Base-by-base conservation (phyloP, 2,113 vertebrate genomes). In the Oryzias woworae region DNA sequence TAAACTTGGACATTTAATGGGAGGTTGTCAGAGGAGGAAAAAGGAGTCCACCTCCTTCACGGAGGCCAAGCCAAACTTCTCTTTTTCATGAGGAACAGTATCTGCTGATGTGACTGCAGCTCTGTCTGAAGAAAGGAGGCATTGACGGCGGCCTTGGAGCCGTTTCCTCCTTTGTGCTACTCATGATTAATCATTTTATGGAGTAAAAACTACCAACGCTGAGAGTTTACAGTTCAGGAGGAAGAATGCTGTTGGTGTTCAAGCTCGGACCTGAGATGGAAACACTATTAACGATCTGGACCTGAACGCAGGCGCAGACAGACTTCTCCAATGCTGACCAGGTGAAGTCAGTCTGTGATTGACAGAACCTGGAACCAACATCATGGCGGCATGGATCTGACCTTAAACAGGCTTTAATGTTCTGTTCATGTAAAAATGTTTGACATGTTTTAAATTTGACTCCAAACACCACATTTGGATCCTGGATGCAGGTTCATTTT, bases 71-170 rank as follows among this genome's bases (percentile, higher is more conserved):
- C 48, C 65, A 87, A 87, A 89, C 86, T 85, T 59, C 78, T 80
- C 73, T 80, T 89, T 81, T 81, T 87, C 81, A 20, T 86, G 82
- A 82, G 80, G 82, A 89, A 72, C 77, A 79, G 71, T 81, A 85
- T 84, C 78, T 85, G 79, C 75, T 83, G 82, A 80, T 85, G 74
- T 70, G 66, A 55, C 69, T 69, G 78, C 82, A 65, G 66, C 73
- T 70, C 71, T 82, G 84, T 80, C 74, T 83, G 72, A 78, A 72
- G 80, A 72, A 69, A 79, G 76, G 76, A 65, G 28, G 59, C 64
- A 81, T 79, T 77, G 83, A 80, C 77, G 80, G 42, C 62, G 45
- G 48, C 53, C n/a, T 43, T 59, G 46, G 66, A 61, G 58, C 44
- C 42, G 15, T 31, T 71, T 56, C 4, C 36, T 42, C 67, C 78